A percentile compares a stretch with the other conserved stretches of the same genome.
phyloP scores from a whole-genome alignment of 2,113 vertebrate species.

The Physeter macrocephalus region DNA sequence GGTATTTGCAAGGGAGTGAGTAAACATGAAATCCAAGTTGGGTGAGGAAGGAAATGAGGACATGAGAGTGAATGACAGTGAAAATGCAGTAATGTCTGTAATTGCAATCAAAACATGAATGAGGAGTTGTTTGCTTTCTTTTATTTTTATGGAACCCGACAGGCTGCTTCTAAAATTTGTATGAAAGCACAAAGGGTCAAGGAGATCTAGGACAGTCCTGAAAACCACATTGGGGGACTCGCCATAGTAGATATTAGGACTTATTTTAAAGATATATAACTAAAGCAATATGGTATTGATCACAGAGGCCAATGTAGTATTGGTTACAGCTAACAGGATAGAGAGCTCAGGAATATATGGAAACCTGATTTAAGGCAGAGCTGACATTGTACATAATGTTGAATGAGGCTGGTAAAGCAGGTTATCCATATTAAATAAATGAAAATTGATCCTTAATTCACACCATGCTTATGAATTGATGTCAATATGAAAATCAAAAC shows the following conservation, averaged over 20 bases:
- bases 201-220: background rate
- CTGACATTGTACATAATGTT: background rate
- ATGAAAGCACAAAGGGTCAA: background rate
- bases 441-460: background rate
- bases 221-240: background rate
- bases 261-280: background rate
- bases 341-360: background rate
- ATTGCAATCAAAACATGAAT: constrained; percentile 12
- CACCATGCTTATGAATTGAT: background rate
- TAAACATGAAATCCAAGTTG: background rate
- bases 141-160: constrained; percentile 14
- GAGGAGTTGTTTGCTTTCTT: background rate
- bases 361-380: background rate
- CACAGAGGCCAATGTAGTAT: background rate
- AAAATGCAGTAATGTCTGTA: background rate
- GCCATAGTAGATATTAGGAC: background rate
- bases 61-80: background rate
- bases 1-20: background rate
- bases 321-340: background rate
- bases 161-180: constrained; percentile 11
- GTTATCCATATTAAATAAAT: background rate
- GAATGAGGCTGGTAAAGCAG: background rate
- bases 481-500: constrained; percentile 19
- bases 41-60: constrained; percentile 35
- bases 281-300: background rate